Evolutionary conservation across 1,140 invertebrate species (phyloP).

Genomic region (Helicoverpa armigera): DNA sequence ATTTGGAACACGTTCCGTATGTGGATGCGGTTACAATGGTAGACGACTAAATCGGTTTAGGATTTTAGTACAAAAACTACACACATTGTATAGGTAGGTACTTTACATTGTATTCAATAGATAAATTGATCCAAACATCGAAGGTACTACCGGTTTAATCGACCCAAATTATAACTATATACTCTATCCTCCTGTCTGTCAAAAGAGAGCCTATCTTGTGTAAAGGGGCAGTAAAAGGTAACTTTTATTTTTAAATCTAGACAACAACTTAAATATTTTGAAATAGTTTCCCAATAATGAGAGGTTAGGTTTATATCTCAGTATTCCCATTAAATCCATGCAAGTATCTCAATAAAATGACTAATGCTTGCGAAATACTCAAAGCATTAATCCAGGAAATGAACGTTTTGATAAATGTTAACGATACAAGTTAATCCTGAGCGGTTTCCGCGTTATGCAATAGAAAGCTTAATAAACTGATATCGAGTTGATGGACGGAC

Average conservation of each 20-base stretch:
- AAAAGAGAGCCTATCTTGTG: no score
- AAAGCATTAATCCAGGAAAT: conserved; percentile 35
- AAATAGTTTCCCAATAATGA: neutral
- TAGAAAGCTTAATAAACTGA: conserved; percentile 21
- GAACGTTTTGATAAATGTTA: conserved; percentile 39
- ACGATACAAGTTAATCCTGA: conserved; percentile 35
- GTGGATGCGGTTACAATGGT: neutral
- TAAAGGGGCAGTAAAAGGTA: no score
- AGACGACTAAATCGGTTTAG: neutral
- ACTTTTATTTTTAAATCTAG: no score
- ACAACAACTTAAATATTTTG: neutral
- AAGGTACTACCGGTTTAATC: no score
- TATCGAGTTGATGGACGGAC: conserved; percentile 7
- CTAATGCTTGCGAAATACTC: conserved; percentile 11
- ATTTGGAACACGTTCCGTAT: conserved; percentile 50
- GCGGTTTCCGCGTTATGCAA: conserved; percentile 24
- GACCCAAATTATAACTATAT: no score
- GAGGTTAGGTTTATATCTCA: neutral
- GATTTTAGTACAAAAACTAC: neutral
- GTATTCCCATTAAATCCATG: neutral
- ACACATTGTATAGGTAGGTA: neutral
- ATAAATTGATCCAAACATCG: no score
- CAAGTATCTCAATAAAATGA: neutral
- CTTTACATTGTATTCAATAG: no score
- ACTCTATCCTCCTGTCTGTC: no score